Evolutionary conservation across 2,113 vertebrate genomes (phyloP), one percentile per base, ranked within the genome.

Genomic region (Melanerpes aurifrons): DNA sequence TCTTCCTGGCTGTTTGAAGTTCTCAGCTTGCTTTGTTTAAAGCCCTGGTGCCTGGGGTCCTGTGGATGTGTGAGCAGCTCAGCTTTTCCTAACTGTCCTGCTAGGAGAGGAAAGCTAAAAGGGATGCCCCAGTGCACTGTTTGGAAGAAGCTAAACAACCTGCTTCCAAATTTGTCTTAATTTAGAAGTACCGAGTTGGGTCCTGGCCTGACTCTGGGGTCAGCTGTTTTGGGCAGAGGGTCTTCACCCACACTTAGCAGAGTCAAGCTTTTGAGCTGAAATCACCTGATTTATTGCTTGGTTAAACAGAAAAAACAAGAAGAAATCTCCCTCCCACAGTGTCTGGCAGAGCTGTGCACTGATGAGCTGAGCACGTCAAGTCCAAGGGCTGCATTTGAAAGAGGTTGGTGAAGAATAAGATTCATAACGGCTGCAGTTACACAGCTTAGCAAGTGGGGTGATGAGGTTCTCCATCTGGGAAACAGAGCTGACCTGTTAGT

Each of bases 381-480:
- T 18, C 26, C 64, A 45, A 37, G 35, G 40, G 25, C 68, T 77
- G 76, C 29, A 21, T 85, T 76, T 91, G 68, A 79, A 85, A 89
- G 79, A 43, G 17, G n/a, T 6, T 63, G 57, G 47, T 87, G 56
- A 89, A 72, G 78, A 66, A 7, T 15, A 89, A 76, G 82, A 73
- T 80, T 85, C 63, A 15, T 80, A 87, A 85, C 57, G 31, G n/a
- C 67, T 80, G 75, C 73, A 86, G 82, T 91, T 89, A 43, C 63
- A 37, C 25, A 66, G 37, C 56, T 40, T 13, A 69, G n/a, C 50
- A 32, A 43, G 50, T n/a, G 53, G 6, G 15, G 29, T 85, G 53
- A 87, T 91, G 73, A 87, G 89, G 32, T 59, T 79, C 71, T 69
- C 35, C 28, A 25, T 59, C 54, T 77, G 56, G 47, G 61, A 79